Conservation (phyloP, 2,888 invertebrate genomes). For the Sinotaia quadrata region DNA sequence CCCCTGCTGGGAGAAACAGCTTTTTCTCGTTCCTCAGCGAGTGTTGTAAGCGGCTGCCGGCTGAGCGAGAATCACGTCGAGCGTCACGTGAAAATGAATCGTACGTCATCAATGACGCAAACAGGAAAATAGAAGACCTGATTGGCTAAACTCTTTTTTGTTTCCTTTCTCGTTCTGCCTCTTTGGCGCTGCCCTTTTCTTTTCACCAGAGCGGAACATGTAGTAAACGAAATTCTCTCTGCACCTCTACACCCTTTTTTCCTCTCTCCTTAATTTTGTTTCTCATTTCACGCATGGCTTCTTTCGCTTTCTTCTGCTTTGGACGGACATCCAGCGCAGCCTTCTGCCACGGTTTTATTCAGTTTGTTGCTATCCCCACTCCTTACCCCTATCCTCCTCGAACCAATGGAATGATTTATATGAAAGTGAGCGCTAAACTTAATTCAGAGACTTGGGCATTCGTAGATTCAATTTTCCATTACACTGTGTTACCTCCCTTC, state of each 20-base stretch:
- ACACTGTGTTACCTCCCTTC: too few species aligned
- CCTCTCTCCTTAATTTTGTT: neutral
- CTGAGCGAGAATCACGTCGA: neutral
- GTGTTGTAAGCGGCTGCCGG: neutral
- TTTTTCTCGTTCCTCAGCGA: neutral
- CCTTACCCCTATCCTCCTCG: too few species aligned
- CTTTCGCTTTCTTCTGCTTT: slow-evolving; percentile 18
- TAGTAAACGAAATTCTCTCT: neutral
- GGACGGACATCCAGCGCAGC: neutral
- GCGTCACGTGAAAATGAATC: slow-evolving; percentile 27
- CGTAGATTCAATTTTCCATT: too few species aligned
- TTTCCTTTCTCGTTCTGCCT: neutral
- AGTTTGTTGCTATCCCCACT: too few species aligned
- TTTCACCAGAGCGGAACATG: neutral
- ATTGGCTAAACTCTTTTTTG: slow-evolving; percentile 23
- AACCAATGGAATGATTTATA: too few species aligned
- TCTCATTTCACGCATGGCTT: slow-evolving; percentile 28
- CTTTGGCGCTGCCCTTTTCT: neutral
- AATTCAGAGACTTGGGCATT: too few species aligned
- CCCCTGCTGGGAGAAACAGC: slow-evolving; percentile 2
- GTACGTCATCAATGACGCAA: slow-evolving; percentile 31
- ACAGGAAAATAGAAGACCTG: slow-evolving; percentile 16
- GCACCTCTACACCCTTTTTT: slow-evolving; percentile 3
- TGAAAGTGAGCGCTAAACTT: too few species aligned
- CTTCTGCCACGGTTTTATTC: neutral